Conservation (phyloP, 2,888 invertebrate genomes). For the Antitype chi region DNA sequence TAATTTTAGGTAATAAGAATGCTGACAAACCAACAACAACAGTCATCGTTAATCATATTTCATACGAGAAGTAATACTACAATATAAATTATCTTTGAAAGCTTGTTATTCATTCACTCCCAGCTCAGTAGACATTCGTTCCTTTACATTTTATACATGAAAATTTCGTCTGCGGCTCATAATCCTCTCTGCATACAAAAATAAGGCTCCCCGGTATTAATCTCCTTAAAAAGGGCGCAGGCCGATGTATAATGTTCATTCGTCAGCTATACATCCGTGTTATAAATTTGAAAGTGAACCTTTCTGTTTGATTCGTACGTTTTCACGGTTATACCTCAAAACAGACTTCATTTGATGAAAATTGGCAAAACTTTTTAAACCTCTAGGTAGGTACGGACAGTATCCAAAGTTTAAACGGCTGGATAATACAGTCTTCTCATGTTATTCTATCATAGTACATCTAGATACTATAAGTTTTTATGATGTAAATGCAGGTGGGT, state of each 20-base stretch:
- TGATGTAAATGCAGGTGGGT: neutral
- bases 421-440: neutral
- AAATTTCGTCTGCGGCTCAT: conserved; percentile 45
- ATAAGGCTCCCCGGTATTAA: conserved; percentile 53
- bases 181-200: conserved; percentile 55
- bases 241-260: conserved; percentile 30
- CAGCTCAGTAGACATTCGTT: conserved; percentile 18
- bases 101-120: conserved; percentile 16
- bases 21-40: neutral
- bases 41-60: no score
- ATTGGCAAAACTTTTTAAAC: neutral
- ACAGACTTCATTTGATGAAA: conserved; percentile 22
- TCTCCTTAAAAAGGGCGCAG: conserved; percentile 54
- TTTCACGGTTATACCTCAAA: conserved; percentile 3
- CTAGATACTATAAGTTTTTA: neutral
- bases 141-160: conserved; percentile 37
- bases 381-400: no score
- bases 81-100: conserved; percentile 3
- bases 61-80: neutral
- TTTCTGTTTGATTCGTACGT: conserved; percentile 16
- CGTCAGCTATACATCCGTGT: neutral
- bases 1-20: neutral
- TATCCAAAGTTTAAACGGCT: neutral
- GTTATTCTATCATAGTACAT: neutral
- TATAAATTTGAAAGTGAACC: conserved; percentile 18